phyloP scores from a whole-genome alignment of 2,797 vertebrate species.

The Euphonia xanthogaster region DNA sequence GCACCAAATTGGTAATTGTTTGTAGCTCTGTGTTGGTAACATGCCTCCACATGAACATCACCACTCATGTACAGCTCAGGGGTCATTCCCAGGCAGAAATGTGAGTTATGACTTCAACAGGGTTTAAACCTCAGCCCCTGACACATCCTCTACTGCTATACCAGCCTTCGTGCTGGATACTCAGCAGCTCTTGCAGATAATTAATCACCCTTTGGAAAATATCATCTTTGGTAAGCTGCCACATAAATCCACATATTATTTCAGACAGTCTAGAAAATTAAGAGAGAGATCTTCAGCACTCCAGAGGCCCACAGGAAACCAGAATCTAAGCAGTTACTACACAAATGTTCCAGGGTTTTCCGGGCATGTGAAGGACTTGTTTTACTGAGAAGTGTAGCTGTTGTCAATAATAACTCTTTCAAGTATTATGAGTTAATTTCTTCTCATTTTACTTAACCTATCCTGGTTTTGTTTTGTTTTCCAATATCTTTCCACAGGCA shows the following conservation, averaged over 20 bases:
- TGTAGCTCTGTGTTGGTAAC: background rate
- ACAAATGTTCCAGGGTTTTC: background rate
- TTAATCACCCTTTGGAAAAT: background rate
- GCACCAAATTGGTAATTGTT: background rate
- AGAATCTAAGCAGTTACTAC: background rate
- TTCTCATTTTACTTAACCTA: background rate
- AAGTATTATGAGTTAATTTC: background rate
- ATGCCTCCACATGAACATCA: background rate
- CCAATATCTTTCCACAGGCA: background rate
- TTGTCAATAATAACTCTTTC: background rate
- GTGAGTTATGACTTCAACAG: background rate
- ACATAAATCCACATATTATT: background rate
- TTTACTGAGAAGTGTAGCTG: background rate
- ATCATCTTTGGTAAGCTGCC: background rate
- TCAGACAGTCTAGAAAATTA: background rate
- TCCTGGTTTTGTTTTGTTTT: background rate
- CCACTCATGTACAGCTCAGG: background rate
- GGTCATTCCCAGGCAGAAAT: background rate
- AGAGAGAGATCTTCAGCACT: background rate
- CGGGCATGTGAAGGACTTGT: background rate
- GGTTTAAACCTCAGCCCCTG: background rate
- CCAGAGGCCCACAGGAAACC: background rate
- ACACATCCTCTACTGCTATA: background rate
- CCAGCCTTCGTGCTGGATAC: background rate
- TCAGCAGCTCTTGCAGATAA: background rate